Conservation (phyloP, 2,113 vertebrate genomes). For the Murina feae region DNA sequence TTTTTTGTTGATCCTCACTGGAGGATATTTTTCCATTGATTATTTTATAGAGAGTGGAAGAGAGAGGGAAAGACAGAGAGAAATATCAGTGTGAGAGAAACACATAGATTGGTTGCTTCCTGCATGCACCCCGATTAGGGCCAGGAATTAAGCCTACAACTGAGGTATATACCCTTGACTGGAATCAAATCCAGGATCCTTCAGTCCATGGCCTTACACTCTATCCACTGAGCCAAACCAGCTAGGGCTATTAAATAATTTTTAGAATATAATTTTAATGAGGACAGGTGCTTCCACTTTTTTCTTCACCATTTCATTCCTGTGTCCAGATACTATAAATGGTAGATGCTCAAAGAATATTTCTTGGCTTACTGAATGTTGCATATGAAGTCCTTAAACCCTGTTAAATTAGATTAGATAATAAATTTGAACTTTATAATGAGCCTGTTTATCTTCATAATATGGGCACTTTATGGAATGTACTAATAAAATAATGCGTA, state of each 20-base stretch:
- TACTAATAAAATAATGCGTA: neutral
- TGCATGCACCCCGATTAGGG: too few species aligned
- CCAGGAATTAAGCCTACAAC: too few species aligned
- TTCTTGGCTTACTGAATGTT: neutral
- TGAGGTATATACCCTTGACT: too few species aligned
- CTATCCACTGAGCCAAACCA: too few species aligned
- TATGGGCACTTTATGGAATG: neutral
- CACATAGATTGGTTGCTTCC: too few species aligned
- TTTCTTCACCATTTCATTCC: neutral
- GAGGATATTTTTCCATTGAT: too few species aligned
- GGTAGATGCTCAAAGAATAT: neutral
- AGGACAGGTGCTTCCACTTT: neutral
- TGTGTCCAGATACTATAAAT: neutral
- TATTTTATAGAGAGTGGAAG: too few species aligned
- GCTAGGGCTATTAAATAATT: neutral
- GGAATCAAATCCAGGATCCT: too few species aligned
- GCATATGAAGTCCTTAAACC: neutral
- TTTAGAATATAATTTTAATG: neutral
- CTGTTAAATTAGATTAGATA: neutral
- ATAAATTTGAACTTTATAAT: neutral
- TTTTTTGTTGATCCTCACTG: too few species aligned
- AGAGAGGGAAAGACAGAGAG: too few species aligned
- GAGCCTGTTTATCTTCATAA: neutral
- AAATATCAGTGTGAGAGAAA: too few species aligned
- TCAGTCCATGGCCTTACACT: too few species aligned